These are phyloP conservation scores for Zele albiditarsus DNA, from an alignment of 2,888 invertebrate genomes.

Conservation along the genomic window DNA sequence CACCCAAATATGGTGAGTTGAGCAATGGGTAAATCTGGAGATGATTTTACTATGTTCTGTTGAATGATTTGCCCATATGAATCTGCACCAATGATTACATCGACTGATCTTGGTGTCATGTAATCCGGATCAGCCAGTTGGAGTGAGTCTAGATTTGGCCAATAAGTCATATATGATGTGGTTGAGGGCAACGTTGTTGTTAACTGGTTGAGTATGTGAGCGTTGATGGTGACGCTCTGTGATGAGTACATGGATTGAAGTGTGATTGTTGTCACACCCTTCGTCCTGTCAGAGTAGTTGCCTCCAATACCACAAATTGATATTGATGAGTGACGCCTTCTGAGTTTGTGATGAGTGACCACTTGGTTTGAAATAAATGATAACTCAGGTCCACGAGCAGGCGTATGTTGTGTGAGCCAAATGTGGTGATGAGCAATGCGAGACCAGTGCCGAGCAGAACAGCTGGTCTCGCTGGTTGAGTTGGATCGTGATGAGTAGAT, in stretches of 20 bases:
- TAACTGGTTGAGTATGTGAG: no score
- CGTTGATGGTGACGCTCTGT: neutral
- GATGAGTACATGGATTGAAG: neutral
- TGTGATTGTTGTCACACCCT: slow-evolving; percentile 22
- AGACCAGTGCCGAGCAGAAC: no score
- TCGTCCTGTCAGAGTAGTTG: slow-evolving; percentile 21
- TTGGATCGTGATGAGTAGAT: no score
- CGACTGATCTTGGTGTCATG: no score
- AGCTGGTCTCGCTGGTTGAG: no score
- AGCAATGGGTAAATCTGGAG: slow-evolving; percentile 34
- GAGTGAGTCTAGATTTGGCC: slow-evolving; percentile 42
- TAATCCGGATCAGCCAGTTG: no score
- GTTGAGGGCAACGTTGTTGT: slow-evolving; percentile 42
- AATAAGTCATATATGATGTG: neutral
- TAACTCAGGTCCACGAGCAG: slow-evolving; percentile 42
- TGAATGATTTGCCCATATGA: no score
- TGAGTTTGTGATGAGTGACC: no score
- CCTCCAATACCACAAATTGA: no score
- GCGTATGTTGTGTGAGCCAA: slow-evolving; percentile 14
- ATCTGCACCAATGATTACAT: no score
- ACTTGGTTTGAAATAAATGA: slow-evolving; percentile 39
- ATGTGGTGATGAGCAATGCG: neutral
- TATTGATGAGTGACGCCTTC: no score
- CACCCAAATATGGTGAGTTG: slow-evolving; percentile 39
- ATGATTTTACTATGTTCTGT: no score